A percentile compares a stretch with the other conserved stretches of the same genome.
Evolutionary conservation across 1,140 invertebrate species (phyloP).

Genomic region (Panonychus citri): DNA sequence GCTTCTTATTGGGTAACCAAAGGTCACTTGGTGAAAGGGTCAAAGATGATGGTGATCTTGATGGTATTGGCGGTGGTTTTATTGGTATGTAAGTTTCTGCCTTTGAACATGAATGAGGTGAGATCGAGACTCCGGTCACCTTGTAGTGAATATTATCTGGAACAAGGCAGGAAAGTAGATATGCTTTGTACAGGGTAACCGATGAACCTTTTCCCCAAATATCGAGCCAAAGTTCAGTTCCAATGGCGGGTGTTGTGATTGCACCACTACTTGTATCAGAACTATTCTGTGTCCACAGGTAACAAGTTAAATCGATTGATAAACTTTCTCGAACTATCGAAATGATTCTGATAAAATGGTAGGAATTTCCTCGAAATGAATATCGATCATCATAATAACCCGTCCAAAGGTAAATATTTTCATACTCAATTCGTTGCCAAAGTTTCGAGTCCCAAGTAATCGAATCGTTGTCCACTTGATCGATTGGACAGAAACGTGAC

Average conservation of each 20-base stretch:
- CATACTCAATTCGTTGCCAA: neutral
- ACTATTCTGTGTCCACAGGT: neutral
- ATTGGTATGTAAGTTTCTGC: constrained; percentile 3
- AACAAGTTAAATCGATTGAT: neutral
- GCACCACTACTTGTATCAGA: neutral
- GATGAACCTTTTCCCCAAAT: constrained; percentile 7
- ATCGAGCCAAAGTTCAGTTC: constrained; percentile 10
- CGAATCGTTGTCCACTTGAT: neutral
- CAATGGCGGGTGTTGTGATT: neutral
- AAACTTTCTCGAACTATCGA: neutral
- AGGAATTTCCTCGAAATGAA: neutral
- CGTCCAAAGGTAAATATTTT: neutral
- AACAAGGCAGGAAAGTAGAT: constrained; percentile 11
- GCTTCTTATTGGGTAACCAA: no score
- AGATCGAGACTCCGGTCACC: neutral
- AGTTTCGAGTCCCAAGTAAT: neutral
- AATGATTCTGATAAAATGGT: neutral
- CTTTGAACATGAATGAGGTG: neutral
- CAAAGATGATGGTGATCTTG: constrained; percentile 2
- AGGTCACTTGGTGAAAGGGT: neutral
- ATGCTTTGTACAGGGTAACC: constrained; percentile 6
- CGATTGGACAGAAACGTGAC: neutral
- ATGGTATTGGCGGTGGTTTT: neutral
- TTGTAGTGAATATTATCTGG: neutral
- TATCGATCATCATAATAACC: neutral